phyloP scores from a whole-genome alignment of 1,140 invertebrate species.

The Ceratina japonica region DNA sequence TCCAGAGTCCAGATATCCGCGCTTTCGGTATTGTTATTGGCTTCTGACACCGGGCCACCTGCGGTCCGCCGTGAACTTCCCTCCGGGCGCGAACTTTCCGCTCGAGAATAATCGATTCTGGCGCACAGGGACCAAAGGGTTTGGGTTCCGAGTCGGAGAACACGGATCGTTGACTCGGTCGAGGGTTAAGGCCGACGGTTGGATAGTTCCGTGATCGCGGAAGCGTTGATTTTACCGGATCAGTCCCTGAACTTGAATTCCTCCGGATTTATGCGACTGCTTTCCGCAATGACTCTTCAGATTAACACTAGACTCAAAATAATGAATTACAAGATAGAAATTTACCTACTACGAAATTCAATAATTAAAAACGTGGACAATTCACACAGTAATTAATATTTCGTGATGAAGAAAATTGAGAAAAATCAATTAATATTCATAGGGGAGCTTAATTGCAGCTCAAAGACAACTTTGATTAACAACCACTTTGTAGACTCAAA shows the following conservation, averaged over 20 bases:
- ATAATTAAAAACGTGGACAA: too few relatives aligned
- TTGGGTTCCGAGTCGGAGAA: background rate
- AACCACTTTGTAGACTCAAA: too few relatives aligned
- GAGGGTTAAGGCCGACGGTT: background rate
- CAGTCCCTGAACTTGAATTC: background rate
- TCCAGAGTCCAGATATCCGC: conserved; percentile 40
- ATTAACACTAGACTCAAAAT: too few relatives aligned
- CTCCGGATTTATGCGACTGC: background rate
- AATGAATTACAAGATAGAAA: too few relatives aligned
- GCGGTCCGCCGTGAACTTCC: conserved; percentile 21
- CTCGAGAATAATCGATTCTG: conserved; percentile 19
- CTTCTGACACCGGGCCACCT: conserved; percentile 18
- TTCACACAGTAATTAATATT: too few relatives aligned
- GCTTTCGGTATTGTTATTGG: conserved; percentile 54
- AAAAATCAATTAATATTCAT: too few relatives aligned
- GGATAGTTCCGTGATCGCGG: background rate
- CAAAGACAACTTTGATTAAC: background rate
- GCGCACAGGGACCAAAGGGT: too few relatives aligned
- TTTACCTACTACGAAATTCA: too few relatives aligned
- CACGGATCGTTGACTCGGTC: background rate
- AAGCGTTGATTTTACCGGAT: background rate
- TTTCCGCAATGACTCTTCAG: background rate
- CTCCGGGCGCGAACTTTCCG: conserved; percentile 18
- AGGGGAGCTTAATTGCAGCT: background rate
- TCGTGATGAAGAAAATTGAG: too few relatives aligned